Conservation (phyloP, 1,140 invertebrate genomes). For the Cherax quadricarinatus region DNA sequence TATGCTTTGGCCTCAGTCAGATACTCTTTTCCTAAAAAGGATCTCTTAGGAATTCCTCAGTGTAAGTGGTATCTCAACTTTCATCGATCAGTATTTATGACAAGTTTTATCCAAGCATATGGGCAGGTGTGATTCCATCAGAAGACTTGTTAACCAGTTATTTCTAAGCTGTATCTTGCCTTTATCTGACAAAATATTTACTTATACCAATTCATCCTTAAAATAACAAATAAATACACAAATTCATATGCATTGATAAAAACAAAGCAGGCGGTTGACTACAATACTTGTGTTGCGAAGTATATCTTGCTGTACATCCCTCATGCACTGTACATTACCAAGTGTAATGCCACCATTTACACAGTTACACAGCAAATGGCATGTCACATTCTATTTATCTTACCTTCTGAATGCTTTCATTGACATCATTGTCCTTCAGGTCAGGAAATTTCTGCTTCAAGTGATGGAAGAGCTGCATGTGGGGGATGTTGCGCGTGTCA, state of each 20-base stretch:
- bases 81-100: too few species aligned
- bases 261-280: neutral
- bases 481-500: conserved; percentile 71
- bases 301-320: neutral
- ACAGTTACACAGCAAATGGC: neutral
- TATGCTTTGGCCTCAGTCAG: too few species aligned
- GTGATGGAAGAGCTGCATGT: conserved; percentile 72
- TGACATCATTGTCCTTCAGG: conserved; percentile 72
- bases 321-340: neutral
- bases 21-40: too few species aligned
- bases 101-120: too few species aligned
- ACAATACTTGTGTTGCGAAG: neutral
- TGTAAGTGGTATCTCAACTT: too few species aligned
- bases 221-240: too few species aligned
- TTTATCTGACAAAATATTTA: too few species aligned
- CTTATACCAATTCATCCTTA: too few species aligned
- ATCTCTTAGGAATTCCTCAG: too few species aligned
- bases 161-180: too few species aligned
- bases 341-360: neutral
- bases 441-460: conserved; percentile 73
- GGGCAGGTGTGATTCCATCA: too few species aligned
- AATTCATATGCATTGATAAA: neutral
- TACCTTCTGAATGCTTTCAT: conserved; percentile 72
- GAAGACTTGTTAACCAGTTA: too few species aligned
- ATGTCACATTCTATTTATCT: neutral